Percentiles rank a stretch among this genome's conserved stretches.
These are phyloP conservation scores for Cephus sareptanus DNA, from an alignment of 2,888 invertebrate genomes.

Conservation along the genomic window DNA sequence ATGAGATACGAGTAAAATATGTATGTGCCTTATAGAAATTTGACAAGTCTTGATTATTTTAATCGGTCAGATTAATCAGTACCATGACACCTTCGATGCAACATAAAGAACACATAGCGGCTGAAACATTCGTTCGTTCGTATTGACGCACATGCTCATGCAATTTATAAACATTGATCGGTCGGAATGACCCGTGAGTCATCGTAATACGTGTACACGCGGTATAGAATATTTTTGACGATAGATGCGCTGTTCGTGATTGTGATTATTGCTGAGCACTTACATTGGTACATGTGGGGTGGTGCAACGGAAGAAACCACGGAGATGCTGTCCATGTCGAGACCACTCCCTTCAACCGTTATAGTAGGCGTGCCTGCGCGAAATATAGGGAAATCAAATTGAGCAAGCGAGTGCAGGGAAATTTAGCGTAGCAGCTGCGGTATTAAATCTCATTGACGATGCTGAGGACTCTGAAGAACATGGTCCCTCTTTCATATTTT, in stretches of 20 bases:
- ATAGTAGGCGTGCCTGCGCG: slow-evolving; percentile 66
- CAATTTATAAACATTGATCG: slow-evolving; percentile 3
- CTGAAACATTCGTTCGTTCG: not conserved
- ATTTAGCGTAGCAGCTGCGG: not conserved
- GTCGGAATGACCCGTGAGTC: not conserved
- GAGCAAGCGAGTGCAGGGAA: not conserved
- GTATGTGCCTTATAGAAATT: not conserved
- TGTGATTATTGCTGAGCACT: slow-evolving; percentile 58
- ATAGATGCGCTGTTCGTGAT: not conserved
- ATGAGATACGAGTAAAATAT: not conserved
- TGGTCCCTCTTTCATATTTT: not conserved
- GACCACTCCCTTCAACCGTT: slow-evolving; percentile 70
- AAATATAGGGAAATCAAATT: slow-evolving; percentile 43
- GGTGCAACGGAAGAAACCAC: slow-evolving; percentile 76
- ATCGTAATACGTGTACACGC: not conserved
- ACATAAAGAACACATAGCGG: slow-evolving; percentile 51
- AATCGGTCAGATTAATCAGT: not conserved
- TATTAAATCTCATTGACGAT: not conserved
- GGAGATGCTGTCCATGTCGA: slow-evolving; percentile 78
- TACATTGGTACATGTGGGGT: slow-evolving; percentile 78
- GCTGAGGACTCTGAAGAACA: not conserved
- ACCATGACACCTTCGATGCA: slow-evolving; percentile 39
- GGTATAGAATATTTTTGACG: not conserved
- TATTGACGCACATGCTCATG: slow-evolving; percentile 7
- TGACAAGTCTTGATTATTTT: not conserved